phyloP scores from a whole-genome alignment of 1,140 invertebrate species.

The Alviniconcha marisindica region DNA sequence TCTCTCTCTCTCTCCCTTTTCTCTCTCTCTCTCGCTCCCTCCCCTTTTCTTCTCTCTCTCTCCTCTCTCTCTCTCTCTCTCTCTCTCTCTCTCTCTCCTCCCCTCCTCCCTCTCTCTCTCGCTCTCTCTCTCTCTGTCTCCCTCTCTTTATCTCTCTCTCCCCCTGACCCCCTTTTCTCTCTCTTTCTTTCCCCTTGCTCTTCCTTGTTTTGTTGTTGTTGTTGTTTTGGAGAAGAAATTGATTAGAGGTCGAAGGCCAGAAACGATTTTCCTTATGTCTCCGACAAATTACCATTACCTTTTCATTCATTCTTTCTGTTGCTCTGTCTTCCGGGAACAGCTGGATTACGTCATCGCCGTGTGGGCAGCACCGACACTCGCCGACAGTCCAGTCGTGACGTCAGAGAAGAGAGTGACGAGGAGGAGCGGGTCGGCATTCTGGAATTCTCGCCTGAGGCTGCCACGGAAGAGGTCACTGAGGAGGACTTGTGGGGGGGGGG shows the following conservation, averaged over 20 bases:
- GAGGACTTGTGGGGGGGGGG: conserved; percentile 40
- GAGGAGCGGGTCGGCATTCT: conserved; percentile 61
- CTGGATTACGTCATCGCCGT: conserved; percentile 40
- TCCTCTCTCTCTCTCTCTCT: background rate
- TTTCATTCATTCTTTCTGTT: background rate
- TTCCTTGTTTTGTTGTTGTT: too few relatives aligned
- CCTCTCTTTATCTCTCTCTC: background rate
- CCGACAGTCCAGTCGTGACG: conserved; percentile 29
- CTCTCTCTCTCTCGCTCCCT: background rate
- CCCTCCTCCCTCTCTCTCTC: conserved; percentile 17
- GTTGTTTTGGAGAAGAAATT: background rate
- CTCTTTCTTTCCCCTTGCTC: too few relatives aligned
- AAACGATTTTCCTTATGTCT: background rate
- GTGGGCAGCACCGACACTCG: conserved; percentile 23
- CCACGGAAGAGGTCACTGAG: conserved; percentile 59
- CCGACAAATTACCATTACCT: background rate
- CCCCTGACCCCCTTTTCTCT: too few relatives aligned
- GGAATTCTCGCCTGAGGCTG: conserved; percentile 63
- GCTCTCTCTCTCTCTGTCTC: background rate
- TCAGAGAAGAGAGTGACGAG: conserved; percentile 56
- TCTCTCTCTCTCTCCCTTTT: background rate
- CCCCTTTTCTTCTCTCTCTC: background rate
- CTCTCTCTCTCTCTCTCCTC: background rate
- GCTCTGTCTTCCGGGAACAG: background rate
- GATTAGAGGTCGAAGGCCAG: too few relatives aligned